Evolutionary conservation across 53 echinoderm and acorn worm genomes (phyloP).

Genomic region (Arbacia lixula): DNA sequence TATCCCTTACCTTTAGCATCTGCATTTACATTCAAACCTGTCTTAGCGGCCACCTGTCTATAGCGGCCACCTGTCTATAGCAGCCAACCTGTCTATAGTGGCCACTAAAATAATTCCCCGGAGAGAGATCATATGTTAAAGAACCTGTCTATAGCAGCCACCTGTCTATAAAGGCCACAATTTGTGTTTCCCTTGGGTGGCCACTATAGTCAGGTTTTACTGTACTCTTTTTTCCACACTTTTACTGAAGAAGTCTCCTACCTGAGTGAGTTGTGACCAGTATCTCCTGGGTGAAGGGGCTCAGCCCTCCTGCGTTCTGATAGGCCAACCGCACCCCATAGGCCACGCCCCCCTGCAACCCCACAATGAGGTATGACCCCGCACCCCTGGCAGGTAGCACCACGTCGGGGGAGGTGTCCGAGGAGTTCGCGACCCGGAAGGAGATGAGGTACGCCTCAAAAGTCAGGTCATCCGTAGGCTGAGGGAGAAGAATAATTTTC

Average conservation of each 20-base stretch:
- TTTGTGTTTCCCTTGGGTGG: too few relatives aligned
- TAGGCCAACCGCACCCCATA: conserved; percentile 80
- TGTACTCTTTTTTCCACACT: too few relatives aligned
- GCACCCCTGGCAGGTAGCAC: conserved; percentile 43
- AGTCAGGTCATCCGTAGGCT: conserved; percentile 46
- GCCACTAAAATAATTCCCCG: too few relatives aligned
- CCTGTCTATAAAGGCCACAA: too few relatives aligned
- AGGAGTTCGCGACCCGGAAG: conserved; percentile 41
- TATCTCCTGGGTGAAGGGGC: conserved; percentile 65
- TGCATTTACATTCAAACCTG: too few relatives aligned
- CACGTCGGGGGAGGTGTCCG: conserved; percentile 55
- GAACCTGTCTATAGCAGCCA: too few relatives aligned
- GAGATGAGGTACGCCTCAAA: conserved; percentile 66
- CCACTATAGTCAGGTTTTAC: too few relatives aligned
- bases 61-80: too few relatives aligned
- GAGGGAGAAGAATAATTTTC: neutral
- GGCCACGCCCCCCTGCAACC: conserved; percentile 53
- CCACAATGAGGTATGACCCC: conserved; percentile 60
- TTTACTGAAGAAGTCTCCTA: conserved; percentile 24
- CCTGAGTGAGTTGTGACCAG: conserved; percentile 64
- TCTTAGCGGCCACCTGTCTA: too few relatives aligned
- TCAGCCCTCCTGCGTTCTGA: conserved; percentile 67
- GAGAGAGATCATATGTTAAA: too few relatives aligned
- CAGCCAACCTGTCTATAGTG: too few relatives aligned
- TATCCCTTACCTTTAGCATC: too few relatives aligned